phyloP scores from a whole-genome alignment of 2,797 vertebrate genomes.

The Chrysocyon brachyurus region DNA sequence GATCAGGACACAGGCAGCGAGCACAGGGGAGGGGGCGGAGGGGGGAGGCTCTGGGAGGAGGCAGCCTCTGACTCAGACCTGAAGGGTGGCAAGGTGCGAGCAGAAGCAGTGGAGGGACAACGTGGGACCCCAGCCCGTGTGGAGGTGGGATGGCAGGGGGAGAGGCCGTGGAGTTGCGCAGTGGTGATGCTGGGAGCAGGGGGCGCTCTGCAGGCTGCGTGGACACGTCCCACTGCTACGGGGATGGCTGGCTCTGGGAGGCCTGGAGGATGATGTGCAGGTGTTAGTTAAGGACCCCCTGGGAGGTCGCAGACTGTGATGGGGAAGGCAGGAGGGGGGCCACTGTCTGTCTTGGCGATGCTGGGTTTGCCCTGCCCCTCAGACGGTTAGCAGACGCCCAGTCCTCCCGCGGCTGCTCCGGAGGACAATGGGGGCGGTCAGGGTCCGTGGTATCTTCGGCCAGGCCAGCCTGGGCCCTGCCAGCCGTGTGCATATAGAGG shows the following conservation, averaged over 20 bases:
- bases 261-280: not conserved
- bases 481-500: not conserved
- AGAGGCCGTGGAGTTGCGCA: accelerated
- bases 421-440: not conserved
- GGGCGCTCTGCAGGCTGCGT: accelerated
- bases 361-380: not conserved
- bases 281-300: not conserved
- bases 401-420: not conserved
- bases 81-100: not conserved
- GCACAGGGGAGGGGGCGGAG: not conserved
- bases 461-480: not conserved
- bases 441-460: not conserved
- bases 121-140: accelerated
- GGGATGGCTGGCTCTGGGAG: not conserved
- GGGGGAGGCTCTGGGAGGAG: not conserved
- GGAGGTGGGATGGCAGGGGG: not conserved
- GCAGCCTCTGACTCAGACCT: not conserved
- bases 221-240: too few species aligned
- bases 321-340: not conserved
- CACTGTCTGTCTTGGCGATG: accelerated
- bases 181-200: accelerated
- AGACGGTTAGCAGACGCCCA: not conserved
- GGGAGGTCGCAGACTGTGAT: not conserved
- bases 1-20: not conserved
- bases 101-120: accelerated